Conservation (phyloP, 2,888 invertebrate species). For the Diplolepis rosae region DNA sequence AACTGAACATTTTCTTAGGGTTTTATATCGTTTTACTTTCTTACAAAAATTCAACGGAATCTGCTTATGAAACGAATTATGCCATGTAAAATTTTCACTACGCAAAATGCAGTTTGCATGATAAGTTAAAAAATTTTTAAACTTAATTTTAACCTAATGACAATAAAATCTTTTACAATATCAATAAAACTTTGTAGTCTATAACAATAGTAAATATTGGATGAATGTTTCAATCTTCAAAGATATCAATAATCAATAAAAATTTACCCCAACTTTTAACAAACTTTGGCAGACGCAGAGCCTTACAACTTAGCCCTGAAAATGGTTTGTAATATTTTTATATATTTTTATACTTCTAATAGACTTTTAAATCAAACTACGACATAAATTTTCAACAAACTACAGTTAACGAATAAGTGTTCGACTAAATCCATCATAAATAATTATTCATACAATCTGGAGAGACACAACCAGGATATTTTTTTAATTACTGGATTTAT, state of each 20-base stretch:
- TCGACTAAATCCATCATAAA: conserved; percentile 14
- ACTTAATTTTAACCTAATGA: conserved; percentile 4
- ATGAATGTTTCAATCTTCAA: not conserved
- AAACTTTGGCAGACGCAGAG: not conserved
- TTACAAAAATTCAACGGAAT: not conserved
- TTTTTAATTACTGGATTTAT: conserved; percentile 5
- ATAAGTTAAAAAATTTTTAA: conserved; percentile 14
- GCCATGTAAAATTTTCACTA: not conserved
- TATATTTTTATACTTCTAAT: conserved; percentile 17
- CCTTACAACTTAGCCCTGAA: not conserved
- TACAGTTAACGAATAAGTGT: conserved; percentile 15
- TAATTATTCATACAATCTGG: conserved; percentile 20
- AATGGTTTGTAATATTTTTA: not conserved
- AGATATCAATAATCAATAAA: not conserved
- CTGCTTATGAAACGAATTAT: not conserved
- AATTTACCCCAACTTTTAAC: not conserved
- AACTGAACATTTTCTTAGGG: conserved; percentile 15
- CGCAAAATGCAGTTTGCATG: conserved; percentile 4
- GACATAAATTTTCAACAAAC: conserved; percentile 22
- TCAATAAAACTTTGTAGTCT: conserved; percentile 24
- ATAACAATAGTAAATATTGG: conserved; percentile 8
- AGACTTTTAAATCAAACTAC: not conserved
- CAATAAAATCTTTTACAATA: conserved; percentile 21
- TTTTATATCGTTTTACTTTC: not conserved
- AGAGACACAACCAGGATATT: not conserved